Conservation (phyloP, 2,888 invertebrate genomes). For the Eristalis arbustorum region DNA sequence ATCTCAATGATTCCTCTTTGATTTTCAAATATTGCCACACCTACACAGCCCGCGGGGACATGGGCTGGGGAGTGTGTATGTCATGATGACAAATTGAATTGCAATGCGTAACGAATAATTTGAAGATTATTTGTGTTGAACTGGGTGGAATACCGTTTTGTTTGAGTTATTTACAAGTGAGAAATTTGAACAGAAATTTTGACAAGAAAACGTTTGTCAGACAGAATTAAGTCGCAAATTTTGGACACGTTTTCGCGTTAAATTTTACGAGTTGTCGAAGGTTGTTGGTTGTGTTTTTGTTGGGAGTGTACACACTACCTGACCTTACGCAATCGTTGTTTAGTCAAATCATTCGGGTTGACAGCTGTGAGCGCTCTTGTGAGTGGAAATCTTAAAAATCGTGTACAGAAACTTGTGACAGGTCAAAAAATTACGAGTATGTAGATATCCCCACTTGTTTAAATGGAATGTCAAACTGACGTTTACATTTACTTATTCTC, state of each 20-base stretch:
- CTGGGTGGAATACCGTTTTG: slow-evolving; percentile 22
- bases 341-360: slow-evolving; percentile 2
- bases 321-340: slow-evolving; percentile 45
- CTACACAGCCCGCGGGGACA: slow-evolving; percentile 8
- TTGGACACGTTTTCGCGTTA: not conserved
- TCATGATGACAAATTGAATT: slow-evolving; percentile 47
- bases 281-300: not conserved
- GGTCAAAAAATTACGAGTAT: not conserved
- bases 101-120: slow-evolving; percentile 51
- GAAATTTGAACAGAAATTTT: not conserved
- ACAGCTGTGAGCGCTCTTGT: not conserved
- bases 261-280: slow-evolving; percentile 1
- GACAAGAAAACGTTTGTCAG: not conserved
- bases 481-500: no score
- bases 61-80: slow-evolving; percentile 7
- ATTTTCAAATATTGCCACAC: slow-evolving; percentile 25
- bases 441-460: not conserved
- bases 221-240: not conserved
- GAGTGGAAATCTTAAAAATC: no score
- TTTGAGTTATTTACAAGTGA: not conserved
- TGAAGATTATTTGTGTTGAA: slow-evolving; percentile 28
- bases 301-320: slow-evolving; percentile 2
- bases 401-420: not conserved
- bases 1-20: not conserved
- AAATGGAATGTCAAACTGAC: not conserved